Conservation (phyloP, 2,888 invertebrate species). For the Nasonia oneida region DNA sequence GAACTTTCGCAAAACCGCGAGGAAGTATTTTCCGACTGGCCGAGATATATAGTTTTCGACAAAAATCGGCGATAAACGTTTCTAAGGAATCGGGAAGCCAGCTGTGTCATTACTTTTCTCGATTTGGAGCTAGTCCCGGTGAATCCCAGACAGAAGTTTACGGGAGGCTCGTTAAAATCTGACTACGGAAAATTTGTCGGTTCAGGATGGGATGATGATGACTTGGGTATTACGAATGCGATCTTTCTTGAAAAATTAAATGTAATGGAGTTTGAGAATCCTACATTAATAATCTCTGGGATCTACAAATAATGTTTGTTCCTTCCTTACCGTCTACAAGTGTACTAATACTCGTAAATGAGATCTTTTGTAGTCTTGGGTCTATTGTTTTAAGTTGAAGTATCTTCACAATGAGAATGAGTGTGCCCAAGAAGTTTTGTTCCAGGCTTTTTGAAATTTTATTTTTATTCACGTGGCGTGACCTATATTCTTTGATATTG, state of each 20-base stretch:
- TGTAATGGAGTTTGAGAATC: not conserved
- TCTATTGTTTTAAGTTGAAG: not conserved
- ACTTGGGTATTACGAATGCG: not conserved
- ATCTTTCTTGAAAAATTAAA: not conserved
- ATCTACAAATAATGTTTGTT: not conserved
- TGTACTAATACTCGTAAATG: not conserved
- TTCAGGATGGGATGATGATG: not conserved
- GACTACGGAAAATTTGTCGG: not conserved
- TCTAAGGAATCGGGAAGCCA: not conserved
- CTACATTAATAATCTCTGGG: not conserved
- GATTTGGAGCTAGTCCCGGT: not conserved
- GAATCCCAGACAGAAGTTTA: not conserved
- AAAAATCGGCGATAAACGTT: slow-evolving; percentile 29
- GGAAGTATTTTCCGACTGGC: slow-evolving; percentile 7
- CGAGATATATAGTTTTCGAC: not conserved
- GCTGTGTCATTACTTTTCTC: not conserved
- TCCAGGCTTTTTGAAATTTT: not conserved
- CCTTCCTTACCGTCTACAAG: no score
- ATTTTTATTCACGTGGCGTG: not conserved
- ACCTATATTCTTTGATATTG: not conserved
- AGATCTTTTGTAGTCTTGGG: not conserved
- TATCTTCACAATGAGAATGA: not conserved
- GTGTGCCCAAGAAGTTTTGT: not conserved
- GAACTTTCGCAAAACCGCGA: not conserved
- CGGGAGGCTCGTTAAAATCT: not conserved